Evolutionary conservation across 64 coral and sea anemone genomes (phyloP).

Genomic region (Porites lutea): DNA sequence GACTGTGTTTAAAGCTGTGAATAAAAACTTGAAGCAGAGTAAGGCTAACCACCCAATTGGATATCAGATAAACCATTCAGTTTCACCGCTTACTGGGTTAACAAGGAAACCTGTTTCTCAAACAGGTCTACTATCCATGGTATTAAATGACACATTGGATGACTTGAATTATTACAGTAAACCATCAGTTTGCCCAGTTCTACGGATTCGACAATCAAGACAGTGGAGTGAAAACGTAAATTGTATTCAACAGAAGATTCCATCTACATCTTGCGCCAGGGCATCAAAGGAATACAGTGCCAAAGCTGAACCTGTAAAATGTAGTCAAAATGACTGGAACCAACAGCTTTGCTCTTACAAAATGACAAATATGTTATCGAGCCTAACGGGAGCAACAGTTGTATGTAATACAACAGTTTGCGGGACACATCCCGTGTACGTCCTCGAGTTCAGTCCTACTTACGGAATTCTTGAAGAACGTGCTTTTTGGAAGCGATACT

Average conservation of each 20-base stretch:
- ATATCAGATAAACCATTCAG: not conserved
- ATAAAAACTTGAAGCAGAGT: not conserved
- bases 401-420: slow-evolving; percentile 34
- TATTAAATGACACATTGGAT: not conserved
- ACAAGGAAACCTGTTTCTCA: not conserved
- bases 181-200: not conserved
- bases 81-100: not conserved
- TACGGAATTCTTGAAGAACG: slow-evolving; percentile 48
- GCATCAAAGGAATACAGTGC: slow-evolving; percentile 54
- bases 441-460: slow-evolving; percentile 17
- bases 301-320: slow-evolving; percentile 31
- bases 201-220: not conserved
- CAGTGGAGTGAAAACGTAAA: not conserved
- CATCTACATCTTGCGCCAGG: slow-evolving; percentile 5
- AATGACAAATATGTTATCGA: not conserved
- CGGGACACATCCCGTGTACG: slow-evolving; percentile 62
- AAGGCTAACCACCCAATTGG: too few relatives aligned
- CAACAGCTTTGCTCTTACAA: slow-evolving; percentile 34
- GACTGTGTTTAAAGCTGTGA: not conserved
- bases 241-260: not conserved
- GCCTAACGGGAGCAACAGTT: not conserved
- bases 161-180: not conserved
- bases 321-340: not conserved
- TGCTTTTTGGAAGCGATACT: slow-evolving; percentile 30
- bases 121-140: not conserved